Base-by-base conservation (phyloP, 2,797 vertebrate species). In the Phaenicophaeus curvirostris region DNA sequence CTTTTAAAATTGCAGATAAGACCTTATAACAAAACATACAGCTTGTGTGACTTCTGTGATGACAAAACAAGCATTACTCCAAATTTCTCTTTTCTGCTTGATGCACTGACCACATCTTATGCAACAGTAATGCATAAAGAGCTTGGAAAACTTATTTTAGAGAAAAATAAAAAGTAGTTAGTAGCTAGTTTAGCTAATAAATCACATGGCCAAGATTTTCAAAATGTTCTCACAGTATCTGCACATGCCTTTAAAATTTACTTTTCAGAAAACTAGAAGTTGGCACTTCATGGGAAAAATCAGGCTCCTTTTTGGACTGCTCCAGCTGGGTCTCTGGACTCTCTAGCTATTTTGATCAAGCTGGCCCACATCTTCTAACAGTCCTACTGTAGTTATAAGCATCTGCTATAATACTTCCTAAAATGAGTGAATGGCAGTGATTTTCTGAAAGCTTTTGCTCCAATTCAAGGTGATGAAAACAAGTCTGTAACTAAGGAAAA, bases 391-490 rank as follows among this genome's bases (percentile, higher is more conserved):
- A 72, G 15, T 72, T 54, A 44, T 7, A 14, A 68, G 20, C 44
- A 72, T 17, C 58, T 65, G 24, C 30, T 51, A 20, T 17, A 78
- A 53, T 9, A 9, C 6, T 55, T 73, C 61, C 39, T 28, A 24
- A 77, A 76, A 84, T 24, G 13, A 84, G 41, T 37, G 81, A 89
- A 92, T 66, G 41, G 33, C 51, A 53, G 37, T 19, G 57, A 69
- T 87, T 82, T 85, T 80, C 73, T 75, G 79, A 62, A 93, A 90
- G 76, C 44, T 67, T 85, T 74, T 94, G 14, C 86, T 94, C 61
- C 58, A 54, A 12, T 67, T 87, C 77, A 30, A 37, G 75, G 72
- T 67, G 69, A 57, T 48, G 73, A 91, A 7, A 68, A 30, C 82
- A 82, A 92, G 63, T 30, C 72, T 88, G 68, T 88, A 89, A 85